Evolutionary conservation across 1,140 invertebrate genomes (phyloP).

Genomic region (Cydia fagiglandana): DNA sequence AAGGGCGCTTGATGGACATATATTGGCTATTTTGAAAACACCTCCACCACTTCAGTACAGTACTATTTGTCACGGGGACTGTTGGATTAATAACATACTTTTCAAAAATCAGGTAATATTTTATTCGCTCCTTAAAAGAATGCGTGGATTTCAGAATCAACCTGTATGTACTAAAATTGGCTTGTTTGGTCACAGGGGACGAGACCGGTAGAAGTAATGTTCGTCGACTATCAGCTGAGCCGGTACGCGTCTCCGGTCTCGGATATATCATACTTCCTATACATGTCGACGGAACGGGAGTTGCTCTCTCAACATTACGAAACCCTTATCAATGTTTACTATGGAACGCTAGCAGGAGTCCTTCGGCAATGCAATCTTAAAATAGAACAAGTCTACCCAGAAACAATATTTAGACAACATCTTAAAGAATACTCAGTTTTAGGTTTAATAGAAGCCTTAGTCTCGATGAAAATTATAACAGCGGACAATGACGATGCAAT

Average conservation of each 20-base stretch:
- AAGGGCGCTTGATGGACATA: constrained; percentile 41
- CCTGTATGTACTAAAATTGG: neutral
- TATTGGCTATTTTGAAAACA: constrained; percentile 51
- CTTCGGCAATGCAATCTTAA: constrained; percentile 65
- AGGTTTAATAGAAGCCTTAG: constrained; percentile 63
- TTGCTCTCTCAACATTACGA: constrained; percentile 74
- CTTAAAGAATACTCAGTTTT: constrained; percentile 58
- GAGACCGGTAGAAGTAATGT: constrained; percentile 65
- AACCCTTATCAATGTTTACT: constrained; percentile 79
- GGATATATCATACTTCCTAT: constrained; percentile 81
- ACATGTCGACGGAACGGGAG: constrained; percentile 75
- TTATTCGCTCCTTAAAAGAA: neutral
- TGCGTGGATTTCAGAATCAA: neutral
- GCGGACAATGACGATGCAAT: constrained; percentile 55
- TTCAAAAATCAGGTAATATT: constrained; percentile 54
- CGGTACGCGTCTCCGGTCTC: constrained; percentile 80
- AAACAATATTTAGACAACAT: constrained; percentile 62
- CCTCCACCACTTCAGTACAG: constrained; percentile 48
- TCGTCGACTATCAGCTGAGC: constrained; percentile 81
- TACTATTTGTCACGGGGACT: constrained; percentile 63
- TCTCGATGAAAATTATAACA: constrained; percentile 70
- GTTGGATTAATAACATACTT: constrained; percentile 64
- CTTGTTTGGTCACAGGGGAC: constrained; percentile 45
- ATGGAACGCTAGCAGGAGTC: constrained; percentile 70
- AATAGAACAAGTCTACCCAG: constrained; percentile 73